These are phyloP conservation scores for Pseudolycoriella hygida DNA, from an alignment of 2,888 invertebrate genomes.

Conservation along the genomic window DNA sequence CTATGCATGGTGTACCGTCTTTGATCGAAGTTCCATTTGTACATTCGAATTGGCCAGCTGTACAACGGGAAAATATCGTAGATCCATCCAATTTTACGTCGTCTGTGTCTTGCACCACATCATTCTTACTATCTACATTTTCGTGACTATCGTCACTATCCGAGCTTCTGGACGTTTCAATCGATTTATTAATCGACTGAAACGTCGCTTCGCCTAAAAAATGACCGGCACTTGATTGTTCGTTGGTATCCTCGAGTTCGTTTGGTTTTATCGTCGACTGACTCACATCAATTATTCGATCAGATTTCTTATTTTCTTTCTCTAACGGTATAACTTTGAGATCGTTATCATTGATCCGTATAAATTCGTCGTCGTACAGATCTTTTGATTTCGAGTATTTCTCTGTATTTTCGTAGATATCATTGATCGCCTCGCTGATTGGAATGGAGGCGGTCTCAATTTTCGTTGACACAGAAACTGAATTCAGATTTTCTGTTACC, in stretches of 20 bases:
- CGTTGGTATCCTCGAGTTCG: neutral
- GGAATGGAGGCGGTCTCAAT: neutral
- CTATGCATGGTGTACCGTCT: constrained; percentile 38
- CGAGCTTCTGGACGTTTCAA: constrained; percentile 12
- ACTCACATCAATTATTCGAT: neutral
- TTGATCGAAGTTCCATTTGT: constrained; percentile 35
- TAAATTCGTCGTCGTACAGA: neutral
- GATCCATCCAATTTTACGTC: neutral
- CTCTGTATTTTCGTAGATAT: constrained; percentile 6
- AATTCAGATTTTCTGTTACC: neutral
- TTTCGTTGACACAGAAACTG: neutral
- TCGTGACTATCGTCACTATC: constrained; percentile 7
- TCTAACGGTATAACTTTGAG: constrained; percentile 12
- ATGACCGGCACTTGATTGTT: constrained; percentile 13
- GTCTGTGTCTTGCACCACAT: neutral
- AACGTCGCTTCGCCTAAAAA: constrained; percentile 15
- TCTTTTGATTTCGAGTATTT: constrained; percentile 2
- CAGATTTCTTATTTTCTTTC: constrained; percentile 5
- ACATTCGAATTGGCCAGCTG: constrained; percentile 39
- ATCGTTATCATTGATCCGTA: constrained; percentile 9
- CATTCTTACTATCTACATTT: constrained; percentile 2
- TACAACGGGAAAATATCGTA: constrained; percentile 32
- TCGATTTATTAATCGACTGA: constrained; percentile 12
- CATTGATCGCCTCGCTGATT: constrained; percentile 5
- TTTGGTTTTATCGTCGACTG: constrained; percentile 2